Evolutionary conservation across 2,888 invertebrate genomes (phyloP).

Genomic region (Mechanitis mazaeus): DNA sequence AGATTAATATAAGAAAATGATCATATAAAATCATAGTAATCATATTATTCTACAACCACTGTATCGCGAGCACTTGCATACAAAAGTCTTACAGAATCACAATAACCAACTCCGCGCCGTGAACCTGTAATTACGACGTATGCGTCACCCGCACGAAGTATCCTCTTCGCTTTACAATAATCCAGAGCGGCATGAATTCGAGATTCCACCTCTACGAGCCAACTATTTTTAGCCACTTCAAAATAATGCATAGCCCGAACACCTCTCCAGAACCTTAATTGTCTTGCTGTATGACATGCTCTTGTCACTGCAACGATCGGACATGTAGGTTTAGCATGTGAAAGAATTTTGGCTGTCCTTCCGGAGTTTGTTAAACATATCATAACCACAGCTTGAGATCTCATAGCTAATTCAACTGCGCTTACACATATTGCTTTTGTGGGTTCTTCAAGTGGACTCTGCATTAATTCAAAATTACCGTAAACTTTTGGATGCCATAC

Average conservation of each 20-base stretch:
- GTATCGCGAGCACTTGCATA: slow-evolving; percentile 63
- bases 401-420: slow-evolving; percentile 60
- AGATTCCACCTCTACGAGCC: slow-evolving; percentile 58
- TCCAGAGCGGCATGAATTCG: slow-evolving; percentile 59
- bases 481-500: slow-evolving; percentile 88
- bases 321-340: slow-evolving; percentile 82
- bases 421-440: slow-evolving; percentile 72
- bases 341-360: slow-evolving; percentile 81
- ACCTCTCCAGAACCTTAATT: slow-evolving; percentile 72
- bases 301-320: slow-evolving; percentile 86
- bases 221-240: slow-evolving; percentile 49
- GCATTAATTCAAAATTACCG: slow-evolving; percentile 80
- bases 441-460: slow-evolving; percentile 73
- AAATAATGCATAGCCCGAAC: slow-evolving; percentile 74
- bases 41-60: slow-evolving; percentile 27
- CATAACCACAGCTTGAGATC: slow-evolving; percentile 71
- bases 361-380: slow-evolving; percentile 86
- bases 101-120: slow-evolving; percentile 62
- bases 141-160: slow-evolving; percentile 60
- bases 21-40: slow-evolving; percentile 1
- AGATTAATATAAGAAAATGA: neutral
- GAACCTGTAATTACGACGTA: slow-evolving; percentile 62
- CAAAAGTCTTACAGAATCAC: slow-evolving; percentile 58
- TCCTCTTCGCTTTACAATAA: slow-evolving; percentile 65
- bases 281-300: slow-evolving; percentile 80